Percentiles rank a stretch among this genome's conserved stretches.
These are phyloP conservation scores for Heliconius melpomene DNA, from an alignment of 1,140 invertebrate genomes.

Conservation along the genomic window DNA sequence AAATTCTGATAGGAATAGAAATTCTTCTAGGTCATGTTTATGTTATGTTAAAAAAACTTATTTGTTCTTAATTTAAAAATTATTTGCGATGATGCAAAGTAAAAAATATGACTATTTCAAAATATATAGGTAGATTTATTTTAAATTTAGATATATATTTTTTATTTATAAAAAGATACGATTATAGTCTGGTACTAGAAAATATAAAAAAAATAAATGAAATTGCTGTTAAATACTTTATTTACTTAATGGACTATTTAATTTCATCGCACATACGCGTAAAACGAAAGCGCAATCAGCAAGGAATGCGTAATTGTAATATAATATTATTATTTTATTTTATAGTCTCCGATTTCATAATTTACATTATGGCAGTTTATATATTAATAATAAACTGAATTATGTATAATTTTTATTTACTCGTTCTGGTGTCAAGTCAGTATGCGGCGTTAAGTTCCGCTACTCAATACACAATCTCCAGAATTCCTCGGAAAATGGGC, in stretches of 20 bases:
- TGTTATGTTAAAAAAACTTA: not conserved
- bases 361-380: not conserved
- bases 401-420: no score
- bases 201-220: not conserved
- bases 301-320: not conserved
- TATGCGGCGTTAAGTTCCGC: no score
- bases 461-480: no score
- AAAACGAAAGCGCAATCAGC: not conserved
- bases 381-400: not conserved
- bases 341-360: not conserved
- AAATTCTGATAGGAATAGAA: not conserved
- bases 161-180: not conserved
- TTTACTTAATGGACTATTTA: not conserved
- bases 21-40: not conserved
- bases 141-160: not conserved
- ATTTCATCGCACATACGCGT: not conserved
- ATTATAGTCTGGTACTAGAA: not conserved
- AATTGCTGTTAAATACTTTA: not conserved
- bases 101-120: not conserved
- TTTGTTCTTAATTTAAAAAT: no score
- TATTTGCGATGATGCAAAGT: no score
- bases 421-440: no score
- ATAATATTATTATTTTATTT: not conserved
- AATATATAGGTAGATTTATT: not conserved
- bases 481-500: no score